Evolutionary conservation across 2,113 vertebrate species (phyloP).

Genomic region (Elaphurus davidianus): DNA sequence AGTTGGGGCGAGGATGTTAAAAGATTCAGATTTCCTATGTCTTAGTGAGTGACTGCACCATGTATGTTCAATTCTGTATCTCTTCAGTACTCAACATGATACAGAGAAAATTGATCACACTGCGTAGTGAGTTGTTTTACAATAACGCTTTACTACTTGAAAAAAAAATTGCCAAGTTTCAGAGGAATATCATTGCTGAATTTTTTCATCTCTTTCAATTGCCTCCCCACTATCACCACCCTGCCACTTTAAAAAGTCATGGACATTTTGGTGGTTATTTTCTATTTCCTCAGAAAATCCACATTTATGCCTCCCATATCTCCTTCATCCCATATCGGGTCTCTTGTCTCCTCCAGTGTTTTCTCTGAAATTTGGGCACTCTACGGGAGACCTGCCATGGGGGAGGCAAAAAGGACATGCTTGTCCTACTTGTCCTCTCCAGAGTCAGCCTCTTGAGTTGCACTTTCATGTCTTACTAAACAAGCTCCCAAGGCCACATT

Average conservation of each 20-base stretch:
- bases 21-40: neutral
- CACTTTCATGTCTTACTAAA: constrained; percentile 6
- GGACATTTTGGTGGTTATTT: neutral
- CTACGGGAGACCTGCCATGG: neutral
- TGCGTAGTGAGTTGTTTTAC: neutral
- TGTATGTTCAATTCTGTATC: neutral
- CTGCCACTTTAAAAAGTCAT: neutral
- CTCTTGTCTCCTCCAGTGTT: neutral
- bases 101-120: neutral
- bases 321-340: neutral
- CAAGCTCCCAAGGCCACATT: neutral
- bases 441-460: neutral
- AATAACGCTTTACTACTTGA: neutral
- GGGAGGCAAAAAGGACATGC: neutral
- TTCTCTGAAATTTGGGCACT: neutral
- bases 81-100: neutral
- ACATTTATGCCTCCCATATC: neutral
- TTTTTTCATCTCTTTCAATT: neutral
- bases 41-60: neutral
- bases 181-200: neutral
- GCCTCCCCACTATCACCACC: neutral
- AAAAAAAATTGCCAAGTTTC: neutral
- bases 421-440: neutral
- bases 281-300: neutral
- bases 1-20: neutral